Percentiles rank a stretch among this genome's conserved stretches.
Evolutionary conservation across 2,113 vertebrate species (phyloP).

Genomic region (Pterocles gutturalis): DNA sequence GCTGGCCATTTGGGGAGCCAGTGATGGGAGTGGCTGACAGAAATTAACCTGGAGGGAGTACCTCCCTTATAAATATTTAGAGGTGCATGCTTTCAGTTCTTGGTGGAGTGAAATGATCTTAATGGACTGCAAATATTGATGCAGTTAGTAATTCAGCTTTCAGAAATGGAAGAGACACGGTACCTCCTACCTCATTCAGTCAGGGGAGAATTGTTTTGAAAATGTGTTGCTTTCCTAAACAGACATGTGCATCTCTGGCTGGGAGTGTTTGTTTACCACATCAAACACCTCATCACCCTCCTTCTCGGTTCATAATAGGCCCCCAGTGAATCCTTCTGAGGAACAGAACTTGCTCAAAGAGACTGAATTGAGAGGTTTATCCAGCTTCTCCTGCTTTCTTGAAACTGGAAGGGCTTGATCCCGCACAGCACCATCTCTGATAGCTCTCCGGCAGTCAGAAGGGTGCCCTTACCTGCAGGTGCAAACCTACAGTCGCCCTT

Average conservation of each 20-base stretch:
- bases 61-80: constrained; percentile 42
- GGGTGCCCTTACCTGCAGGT: not conserved
- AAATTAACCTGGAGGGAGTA: constrained; percentile 14
- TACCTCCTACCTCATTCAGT: not conserved
- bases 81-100: not conserved
- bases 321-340: not conserved
- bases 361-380: not conserved
- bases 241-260: not conserved
- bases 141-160: not conserved
- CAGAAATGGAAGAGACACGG: not conserved
- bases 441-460: not conserved
- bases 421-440: not conserved
- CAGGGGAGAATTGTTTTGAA: not conserved
- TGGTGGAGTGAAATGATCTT: not conserved
- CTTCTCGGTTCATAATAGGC: not conserved
- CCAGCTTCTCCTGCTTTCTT: not conserved
- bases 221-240: not conserved
- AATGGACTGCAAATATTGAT: not conserved
- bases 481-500: not conserved
- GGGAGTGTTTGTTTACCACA: not conserved
- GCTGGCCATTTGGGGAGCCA: constrained; percentile 27
- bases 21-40: not conserved
- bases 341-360: not conserved
- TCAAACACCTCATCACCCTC: not conserved
- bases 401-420: not conserved